Evolutionary conservation across 2,888 invertebrate genomes (phyloP), one percentile per base, ranked within the genome.

Genomic region (Microdon myrmicae): DNA sequence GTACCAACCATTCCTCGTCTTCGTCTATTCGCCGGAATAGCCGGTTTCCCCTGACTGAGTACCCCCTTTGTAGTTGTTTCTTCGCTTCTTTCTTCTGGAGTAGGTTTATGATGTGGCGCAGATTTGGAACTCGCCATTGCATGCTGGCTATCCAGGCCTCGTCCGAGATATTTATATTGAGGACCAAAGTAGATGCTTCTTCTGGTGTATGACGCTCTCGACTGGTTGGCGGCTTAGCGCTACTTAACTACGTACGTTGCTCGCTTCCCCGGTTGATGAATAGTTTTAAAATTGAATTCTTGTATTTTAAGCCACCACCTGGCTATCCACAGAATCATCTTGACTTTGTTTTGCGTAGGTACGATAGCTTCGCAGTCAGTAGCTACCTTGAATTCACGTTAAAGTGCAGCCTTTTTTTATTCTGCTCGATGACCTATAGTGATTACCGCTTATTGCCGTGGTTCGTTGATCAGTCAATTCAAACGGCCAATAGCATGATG

Each of bases 261-360:
- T n/a, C n/a, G n/a, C n/a, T n/a, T n/a, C n/a, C n/a, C n/a, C n/a
- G n/a, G n/a, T n/a, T n/a, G n/a, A n/a, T n/a, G n/a, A n/a, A n/a
- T n/a, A n/a, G n/a, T n/a, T n/a, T n/a, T n/a, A n/a, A n/a, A n/a
- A 38, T 68, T 51, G 25, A 45, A 71, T 16, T 71, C 70, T 5
- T 61, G 17, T 3, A 70, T 13, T 35, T 53, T 31, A 6, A 67
- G 25, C 20, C 67, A 70, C 70, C 69, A 70, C 13, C 70, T 38
- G 12, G 69, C 69, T 12, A 69, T 60, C 13, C 43, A 34, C 2
- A 66, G 61, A 4, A 53, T 54, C 3, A 56, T 13, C n/a, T n/a
- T n/a, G n/a, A n/a, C n/a, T n/a, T n/a, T n/a, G n/a, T n/a, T n/a
- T n/a, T n/a, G n/a, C n/a, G n/a, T n/a, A n/a, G n/a, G n/a, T n/a